phyloP scores from a whole-genome alignment of 2,888 invertebrate species.

The Nyleta sp. region DNA sequence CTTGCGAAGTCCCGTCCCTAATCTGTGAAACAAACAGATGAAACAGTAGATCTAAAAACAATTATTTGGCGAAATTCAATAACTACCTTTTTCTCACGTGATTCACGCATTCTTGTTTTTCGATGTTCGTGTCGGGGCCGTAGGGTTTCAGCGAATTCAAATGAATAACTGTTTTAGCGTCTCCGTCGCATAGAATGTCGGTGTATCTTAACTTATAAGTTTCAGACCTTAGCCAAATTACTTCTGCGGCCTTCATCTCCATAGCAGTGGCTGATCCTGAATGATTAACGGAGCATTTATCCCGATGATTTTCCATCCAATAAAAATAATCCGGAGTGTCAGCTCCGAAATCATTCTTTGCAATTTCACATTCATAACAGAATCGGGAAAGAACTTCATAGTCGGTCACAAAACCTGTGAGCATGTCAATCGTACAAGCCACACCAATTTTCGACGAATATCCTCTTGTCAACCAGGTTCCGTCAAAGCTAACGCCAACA shows the following conservation, averaged over 20 bases:
- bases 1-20: conserved; percentile 22
- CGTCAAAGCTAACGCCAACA: conserved; percentile 11
- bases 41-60: background rate
- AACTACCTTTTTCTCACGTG: conserved; percentile 34
- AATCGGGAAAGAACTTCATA: conserved; percentile 5
- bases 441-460: conserved; percentile 10
- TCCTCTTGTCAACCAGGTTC: conserved; percentile 24
- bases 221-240: conserved; percentile 26
- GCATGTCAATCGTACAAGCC: conserved; percentile 12
- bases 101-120: conserved; percentile 34
- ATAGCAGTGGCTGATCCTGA: conserved; percentile 27
- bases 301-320: conserved; percentile 10
- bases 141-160: conserved; percentile 30
- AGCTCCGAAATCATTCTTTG: conserved; percentile 4
- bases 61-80: background rate
- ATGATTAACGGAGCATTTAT: conserved; percentile 13
- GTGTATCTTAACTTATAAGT: conserved; percentile 26
- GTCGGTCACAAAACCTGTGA: conserved; percentile 16
- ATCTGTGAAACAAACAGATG: conserved; percentile 2
- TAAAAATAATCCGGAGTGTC: conserved; percentile 35
- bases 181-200: conserved; percentile 35
- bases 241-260: conserved; percentile 35
- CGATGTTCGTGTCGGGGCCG: conserved; percentile 23
- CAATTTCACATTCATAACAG: background rate
- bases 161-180: conserved; percentile 27